Evolutionary conservation across 2,113 vertebrate species (phyloP), one percentile per base, ranked within the genome.

Genomic region (Corythornis cristatus): DNA sequence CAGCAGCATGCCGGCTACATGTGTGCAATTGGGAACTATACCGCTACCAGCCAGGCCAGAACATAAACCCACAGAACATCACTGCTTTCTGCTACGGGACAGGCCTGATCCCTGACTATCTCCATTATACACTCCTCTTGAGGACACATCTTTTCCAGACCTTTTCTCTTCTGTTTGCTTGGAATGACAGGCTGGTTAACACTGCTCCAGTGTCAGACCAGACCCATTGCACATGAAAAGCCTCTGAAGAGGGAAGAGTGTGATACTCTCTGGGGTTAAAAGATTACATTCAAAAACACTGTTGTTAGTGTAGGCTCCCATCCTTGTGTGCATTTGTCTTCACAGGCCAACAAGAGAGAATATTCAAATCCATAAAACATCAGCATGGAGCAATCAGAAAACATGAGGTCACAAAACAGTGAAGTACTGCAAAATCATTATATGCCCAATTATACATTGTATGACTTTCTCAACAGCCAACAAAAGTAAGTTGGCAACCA

Each of bases 211-310:
- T 6, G 40, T 43, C 19, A 33, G 43, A 40, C 28, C n/a, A 29
- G 8, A 40, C 11, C 17, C 33, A 25, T 1, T 7, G 18, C 16
- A 48, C 0, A 0, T 22, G 60, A n/a, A 66, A 28, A 81, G 26
- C 25, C 22, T 29, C 56, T 35, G 20, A 35, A 58, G 31, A 4
- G 1, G 23, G 19, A 33, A 4, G 0, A 90, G 42, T 12, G 18
- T 2, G 9, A 26, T 48, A 61, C 29, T 83, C 14, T 5, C 48
- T 26, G 61, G 46, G 29, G 11, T 73, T 66, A 65, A 33, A 57
- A 86, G 83, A 83, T 54, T 6, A 45, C 0, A 0, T 21, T 45
- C 50, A 54, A 83, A 80, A 58, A 19, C 46, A 28, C 33, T 15
- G 7, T 11, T 50, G 50, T 65, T 78, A 42, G 15, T 17, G 21